Evolutionary conservation across 2,113 vertebrate genomes (phyloP), one percentile per base, ranked within the genome.

Genomic region (Stercorarius parasiticus): DNA sequence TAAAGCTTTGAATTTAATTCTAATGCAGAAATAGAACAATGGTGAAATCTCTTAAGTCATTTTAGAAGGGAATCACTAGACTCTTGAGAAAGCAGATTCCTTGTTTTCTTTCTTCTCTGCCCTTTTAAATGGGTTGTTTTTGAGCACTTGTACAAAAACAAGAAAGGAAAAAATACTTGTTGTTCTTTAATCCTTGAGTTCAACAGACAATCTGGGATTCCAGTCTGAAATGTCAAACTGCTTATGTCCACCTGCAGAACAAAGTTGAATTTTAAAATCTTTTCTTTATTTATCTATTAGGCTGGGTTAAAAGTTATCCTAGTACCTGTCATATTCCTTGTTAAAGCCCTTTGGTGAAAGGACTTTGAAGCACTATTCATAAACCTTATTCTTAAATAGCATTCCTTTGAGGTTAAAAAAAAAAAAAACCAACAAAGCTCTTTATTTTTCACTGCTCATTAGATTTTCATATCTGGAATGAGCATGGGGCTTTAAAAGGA

Each of bases 241-340:
- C 85, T 95, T 90, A 86, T 0, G 10, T 90, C 85, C 95, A 96
- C 74, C 72, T 77, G 55, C 67, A 92, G 85, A 90, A 86, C 86
- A 90, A 93, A 97, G 91, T 40, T 96, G 76, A 90, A 94, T 96
- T 96, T 96, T 91, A n/a, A 83, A 90, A 82, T 93, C 64, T 93
- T 93, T 78, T 91, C 69, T 94, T 94, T 97, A 93, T 96, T 96
- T 95, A 73, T 94, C 81, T 91, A 8, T 91, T 93, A 93, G 42
- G 2, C 62, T 92, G 76, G 52, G 77, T 93, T 95, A 93, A 93
- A 82, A 77, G 45, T 80, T 87, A 89, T 89, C 81, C 84, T 61
- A 59, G 50, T 62, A 67, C 74, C 83, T 96, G 94, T 97, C 90
- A 92, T 45, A 85, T 93, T 93, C 23, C 47, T 62, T 90, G 42